These are phyloP conservation scores for Hypanus sabinus DNA, from an alignment of 2,113 vertebrate genomes.

Conservation along the genomic window DNA sequence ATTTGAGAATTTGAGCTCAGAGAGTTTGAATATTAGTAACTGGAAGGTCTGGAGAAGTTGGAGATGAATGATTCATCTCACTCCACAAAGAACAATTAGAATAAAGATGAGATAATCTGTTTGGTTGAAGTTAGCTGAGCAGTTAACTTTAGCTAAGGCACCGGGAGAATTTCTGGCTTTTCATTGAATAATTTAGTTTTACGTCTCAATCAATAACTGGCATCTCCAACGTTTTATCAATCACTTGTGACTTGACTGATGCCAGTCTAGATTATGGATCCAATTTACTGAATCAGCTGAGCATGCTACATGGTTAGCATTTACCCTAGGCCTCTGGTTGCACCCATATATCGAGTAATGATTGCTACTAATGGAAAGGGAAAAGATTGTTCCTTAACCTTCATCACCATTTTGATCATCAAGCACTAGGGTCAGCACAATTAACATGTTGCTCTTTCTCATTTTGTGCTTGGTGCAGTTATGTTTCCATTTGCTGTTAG, in stretches of 20 bases:
- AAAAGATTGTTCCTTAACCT: not conserved
- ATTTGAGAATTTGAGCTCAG: not conserved
- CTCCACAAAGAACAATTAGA: not conserved
- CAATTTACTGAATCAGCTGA: not conserved
- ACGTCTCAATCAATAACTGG: not conserved
- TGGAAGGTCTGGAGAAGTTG: not conserved
- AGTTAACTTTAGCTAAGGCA: not conserved
- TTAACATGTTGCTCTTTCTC: not conserved
- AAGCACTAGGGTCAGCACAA: not conserved
- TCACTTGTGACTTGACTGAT: not conserved
- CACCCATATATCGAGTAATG: not conserved
- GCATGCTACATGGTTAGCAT: not conserved
- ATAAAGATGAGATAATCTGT: not conserved
- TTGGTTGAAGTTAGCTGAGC: not conserved
- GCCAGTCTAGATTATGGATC: not conserved
- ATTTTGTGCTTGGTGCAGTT: not conserved
- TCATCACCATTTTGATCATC: not conserved
- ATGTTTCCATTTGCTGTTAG: not conserved
- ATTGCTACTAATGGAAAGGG: not conserved
- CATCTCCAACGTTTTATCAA: not conserved
- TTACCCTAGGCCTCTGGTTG: not conserved
- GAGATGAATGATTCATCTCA: not conserved
- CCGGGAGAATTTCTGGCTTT: too few species aligned
- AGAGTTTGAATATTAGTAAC: not conserved
- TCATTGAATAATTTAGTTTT: too few species aligned